Conservation (phyloP, 2,113 vertebrate genomes). For the Embiotoca jacksoni region DNA sequence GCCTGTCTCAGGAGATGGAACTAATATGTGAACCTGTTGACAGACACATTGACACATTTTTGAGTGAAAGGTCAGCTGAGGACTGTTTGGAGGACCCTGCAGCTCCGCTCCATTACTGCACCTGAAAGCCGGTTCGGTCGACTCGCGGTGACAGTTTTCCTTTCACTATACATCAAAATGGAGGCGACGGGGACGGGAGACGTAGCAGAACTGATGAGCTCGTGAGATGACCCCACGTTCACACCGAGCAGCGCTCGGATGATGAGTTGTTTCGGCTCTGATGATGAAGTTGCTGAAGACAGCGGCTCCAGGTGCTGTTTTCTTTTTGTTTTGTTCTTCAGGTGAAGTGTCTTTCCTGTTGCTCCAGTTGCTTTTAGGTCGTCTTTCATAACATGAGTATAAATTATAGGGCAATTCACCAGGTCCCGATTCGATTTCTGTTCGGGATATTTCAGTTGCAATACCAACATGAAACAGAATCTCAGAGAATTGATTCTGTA, state of each 20-base stretch:
- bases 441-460: no score
- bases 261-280: not conserved
- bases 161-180: conserved; percentile 38
- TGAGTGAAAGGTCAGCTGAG: conserved; percentile 31
- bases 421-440: no score
- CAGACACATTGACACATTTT: conserved; percentile 36
- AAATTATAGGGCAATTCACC: no score
- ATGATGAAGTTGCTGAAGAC: not conserved
- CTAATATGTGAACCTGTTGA: conserved; percentile 29
- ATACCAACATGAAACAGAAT: no score
- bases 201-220: conserved; percentile 3
- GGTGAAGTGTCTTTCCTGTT: not conserved
- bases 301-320: not conserved
- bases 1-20: not conserved
- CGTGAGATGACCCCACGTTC: not conserved
- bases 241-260: not conserved
- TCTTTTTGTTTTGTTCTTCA: not conserved
- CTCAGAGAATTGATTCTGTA: no score
- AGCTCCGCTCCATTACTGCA: conserved; percentile 15
- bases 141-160: conserved; percentile 35
- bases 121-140: not conserved
- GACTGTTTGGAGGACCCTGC: conserved; percentile 19
- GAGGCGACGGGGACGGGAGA: conserved; percentile 1
- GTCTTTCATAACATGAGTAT: not conserved
- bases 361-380: not conserved